These are phyloP conservation scores for Lampropteryx suffumata DNA, from an alignment of 2,888 invertebrate species.

Conservation along the genomic window DNA sequence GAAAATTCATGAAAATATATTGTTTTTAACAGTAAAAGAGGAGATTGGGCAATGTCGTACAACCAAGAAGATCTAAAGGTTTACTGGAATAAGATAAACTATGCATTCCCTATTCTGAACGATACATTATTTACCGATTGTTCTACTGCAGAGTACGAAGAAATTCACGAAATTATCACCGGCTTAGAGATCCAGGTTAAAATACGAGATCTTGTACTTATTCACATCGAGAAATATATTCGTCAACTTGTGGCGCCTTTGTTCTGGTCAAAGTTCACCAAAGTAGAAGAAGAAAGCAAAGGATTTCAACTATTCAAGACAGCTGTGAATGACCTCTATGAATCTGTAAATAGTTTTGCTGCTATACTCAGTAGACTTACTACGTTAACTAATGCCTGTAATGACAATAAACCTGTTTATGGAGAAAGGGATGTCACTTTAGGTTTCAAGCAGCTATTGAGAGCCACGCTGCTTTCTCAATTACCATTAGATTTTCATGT, in stretches of 20 bases:
- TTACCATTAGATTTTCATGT: slow-evolving; percentile 87
- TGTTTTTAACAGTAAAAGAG: too few species aligned
- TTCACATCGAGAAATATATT: slow-evolving; percentile 83
- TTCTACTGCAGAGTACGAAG: slow-evolving; percentile 62
- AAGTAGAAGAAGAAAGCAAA: slow-evolving; percentile 75
- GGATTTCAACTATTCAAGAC: slow-evolving; percentile 86
- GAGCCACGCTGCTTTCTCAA: slow-evolving; percentile 87
- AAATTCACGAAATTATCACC: slow-evolving; percentile 66
- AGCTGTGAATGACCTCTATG: slow-evolving; percentile 86
- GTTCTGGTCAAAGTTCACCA: slow-evolving; percentile 86
- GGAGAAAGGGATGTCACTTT: slow-evolving; percentile 79
- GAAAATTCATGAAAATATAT: too few species aligned
- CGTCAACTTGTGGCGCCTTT: slow-evolving; percentile 83
- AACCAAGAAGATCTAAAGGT: slow-evolving; percentile 62
- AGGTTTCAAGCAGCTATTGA: slow-evolving; percentile 85
- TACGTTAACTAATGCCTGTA: slow-evolving; percentile 70
- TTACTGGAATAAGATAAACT: slow-evolving; percentile 73
- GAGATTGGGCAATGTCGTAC: slow-evolving; percentile 56
- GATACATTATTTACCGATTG: slow-evolving; percentile 67
- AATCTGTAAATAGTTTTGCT: slow-evolving; percentile 79
- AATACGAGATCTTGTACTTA: slow-evolving; percentile 68
- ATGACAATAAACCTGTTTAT: slow-evolving; percentile 73
- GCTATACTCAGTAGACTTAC: slow-evolving; percentile 82
- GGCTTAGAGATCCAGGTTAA: slow-evolving; percentile 65
- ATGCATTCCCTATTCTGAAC: slow-evolving; percentile 74